Conservation (phyloP, 2,113 vertebrate genomes). For the Coptodon bakossiorum region DNA sequence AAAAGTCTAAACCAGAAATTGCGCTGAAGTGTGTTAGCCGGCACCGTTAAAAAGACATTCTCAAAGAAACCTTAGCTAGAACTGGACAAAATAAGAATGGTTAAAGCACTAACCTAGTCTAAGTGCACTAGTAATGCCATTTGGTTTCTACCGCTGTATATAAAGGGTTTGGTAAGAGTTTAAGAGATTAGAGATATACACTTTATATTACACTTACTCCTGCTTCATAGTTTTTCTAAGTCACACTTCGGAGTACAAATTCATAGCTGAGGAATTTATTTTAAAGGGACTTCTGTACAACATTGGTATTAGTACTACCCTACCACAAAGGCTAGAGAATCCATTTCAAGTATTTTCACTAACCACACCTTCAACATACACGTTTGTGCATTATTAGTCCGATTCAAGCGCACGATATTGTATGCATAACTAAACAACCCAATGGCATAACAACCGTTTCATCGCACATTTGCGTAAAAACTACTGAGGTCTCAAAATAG, state of each 20-base stretch:
- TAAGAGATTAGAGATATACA: slow-evolving; percentile 48
- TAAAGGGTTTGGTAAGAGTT: slow-evolving; percentile 70
- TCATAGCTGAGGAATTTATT: slow-evolving; percentile 59
- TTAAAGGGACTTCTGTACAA: slow-evolving; percentile 74
- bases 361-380: slow-evolving; percentile 44
- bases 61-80: slow-evolving; percentile 47
- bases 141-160: slow-evolving; percentile 73
- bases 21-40: slow-evolving; percentile 32
- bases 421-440: slow-evolving; percentile 42
- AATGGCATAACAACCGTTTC: slow-evolving; percentile 73
- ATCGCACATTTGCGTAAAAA: slow-evolving; percentile 75
- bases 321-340: slow-evolving; percentile 72
- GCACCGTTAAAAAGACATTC: slow-evolving; percentile 50
- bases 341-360: slow-evolving; percentile 66
- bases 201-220: slow-evolving; percentile 53
- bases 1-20: slow-evolving; percentile 21
- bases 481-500: slow-evolving; percentile 31
- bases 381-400: slow-evolving; percentile 45
- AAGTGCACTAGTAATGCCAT: slow-evolving; percentile 69
- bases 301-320: slow-evolving; percentile 75
- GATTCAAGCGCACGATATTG: slow-evolving; percentile 47
- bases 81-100: slow-evolving; percentile 26
- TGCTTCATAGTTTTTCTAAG: slow-evolving; percentile 63
- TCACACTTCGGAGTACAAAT: slow-evolving; percentile 70
- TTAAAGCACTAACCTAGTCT: slow-evolving; percentile 68